These are phyloP conservation scores for Drosophila austrosaltans DNA, from an alignment of 2,888 invertebrate species.

Conservation along the genomic window DNA sequence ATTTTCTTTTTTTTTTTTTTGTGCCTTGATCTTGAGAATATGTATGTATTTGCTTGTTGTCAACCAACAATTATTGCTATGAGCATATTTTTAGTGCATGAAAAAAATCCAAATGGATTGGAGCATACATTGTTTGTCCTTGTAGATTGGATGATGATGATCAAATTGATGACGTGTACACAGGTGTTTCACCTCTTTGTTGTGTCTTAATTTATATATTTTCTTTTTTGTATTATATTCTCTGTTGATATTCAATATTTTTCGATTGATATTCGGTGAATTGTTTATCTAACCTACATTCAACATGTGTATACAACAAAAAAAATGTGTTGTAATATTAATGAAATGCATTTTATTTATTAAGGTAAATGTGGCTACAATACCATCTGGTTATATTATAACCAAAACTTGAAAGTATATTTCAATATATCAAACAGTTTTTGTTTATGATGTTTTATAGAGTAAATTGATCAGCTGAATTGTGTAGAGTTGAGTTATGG, in stretches of 20 bases:
- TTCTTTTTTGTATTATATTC: not conserved
- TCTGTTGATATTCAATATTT: conserved; percentile 11
- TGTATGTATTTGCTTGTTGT: conserved; percentile 60
- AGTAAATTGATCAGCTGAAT: not conserved
- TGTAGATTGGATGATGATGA: not conserved
- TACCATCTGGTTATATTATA: not conserved
- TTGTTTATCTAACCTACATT: conserved; percentile 11
- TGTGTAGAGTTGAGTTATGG: not conserved
- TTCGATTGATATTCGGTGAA: conserved; percentile 6
- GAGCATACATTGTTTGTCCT: conserved; percentile 5
- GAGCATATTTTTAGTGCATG: conserved; percentile 65
- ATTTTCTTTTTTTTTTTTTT: conserved; percentile 46
- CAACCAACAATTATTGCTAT: conserved; percentile 49
- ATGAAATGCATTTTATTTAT: conserved; percentile 4
- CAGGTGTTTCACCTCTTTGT: conserved; percentile 15
- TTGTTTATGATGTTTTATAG: too few relatives aligned
- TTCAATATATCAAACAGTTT: not conserved
- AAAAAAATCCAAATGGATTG: conserved; percentile 14
- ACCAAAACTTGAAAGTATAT: not conserved
- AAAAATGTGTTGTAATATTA: conserved; percentile 2
- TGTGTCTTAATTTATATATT: conserved; percentile 6
- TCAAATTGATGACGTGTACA: conserved; percentile 6
- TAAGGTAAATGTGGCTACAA: not conserved
- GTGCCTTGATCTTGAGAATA: conserved; percentile 70
- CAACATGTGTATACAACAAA: conserved; percentile 23